Evolutionary conservation across 2,113 vertebrate species (phyloP).

Genomic region (Varanus komodoensis): DNA sequence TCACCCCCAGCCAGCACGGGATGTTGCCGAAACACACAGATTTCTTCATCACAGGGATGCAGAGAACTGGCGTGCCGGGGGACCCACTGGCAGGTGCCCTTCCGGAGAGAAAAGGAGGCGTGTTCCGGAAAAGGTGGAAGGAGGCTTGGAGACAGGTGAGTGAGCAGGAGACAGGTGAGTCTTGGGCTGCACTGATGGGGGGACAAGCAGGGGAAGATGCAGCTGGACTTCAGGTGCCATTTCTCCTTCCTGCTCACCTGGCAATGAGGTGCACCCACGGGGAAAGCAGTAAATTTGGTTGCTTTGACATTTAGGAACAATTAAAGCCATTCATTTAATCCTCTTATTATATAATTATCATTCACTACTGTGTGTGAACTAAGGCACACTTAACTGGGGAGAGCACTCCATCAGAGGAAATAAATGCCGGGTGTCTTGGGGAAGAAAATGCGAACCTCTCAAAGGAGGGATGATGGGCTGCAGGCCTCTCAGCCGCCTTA

Average conservation of each 20-base stretch:
- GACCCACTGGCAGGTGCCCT: too few species aligned
- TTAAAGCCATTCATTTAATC: constrained; percentile 9
- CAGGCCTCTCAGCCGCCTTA: background rate
- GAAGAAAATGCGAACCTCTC: background rate
- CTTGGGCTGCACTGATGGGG: too few species aligned
- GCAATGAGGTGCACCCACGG: background rate
- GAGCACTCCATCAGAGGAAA: constrained; percentile 5
- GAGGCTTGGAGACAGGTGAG: background rate
- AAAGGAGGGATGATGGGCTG: background rate
- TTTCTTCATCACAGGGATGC: too few species aligned
- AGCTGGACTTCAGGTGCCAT: constrained; percentile 16
- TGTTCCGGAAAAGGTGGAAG: background rate
- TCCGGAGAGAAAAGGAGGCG: too few species aligned
- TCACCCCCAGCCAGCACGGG: too few species aligned
- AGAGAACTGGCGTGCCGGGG: too few species aligned
- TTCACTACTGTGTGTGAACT: constrained; percentile 23
- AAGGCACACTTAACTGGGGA: constrained; percentile 1
- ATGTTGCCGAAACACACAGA: too few species aligned
- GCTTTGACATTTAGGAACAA: constrained; percentile 16
- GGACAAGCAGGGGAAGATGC: background rate
- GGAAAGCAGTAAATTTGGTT: constrained; percentile 20
- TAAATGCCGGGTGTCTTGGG: background rate
- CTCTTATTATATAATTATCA: background rate
- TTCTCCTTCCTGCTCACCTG: background rate
- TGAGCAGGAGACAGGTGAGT: background rate